phyloP scores from a whole-genome alignment of 2,888 invertebrate genomes.

The Clusia tigrina region DNA sequence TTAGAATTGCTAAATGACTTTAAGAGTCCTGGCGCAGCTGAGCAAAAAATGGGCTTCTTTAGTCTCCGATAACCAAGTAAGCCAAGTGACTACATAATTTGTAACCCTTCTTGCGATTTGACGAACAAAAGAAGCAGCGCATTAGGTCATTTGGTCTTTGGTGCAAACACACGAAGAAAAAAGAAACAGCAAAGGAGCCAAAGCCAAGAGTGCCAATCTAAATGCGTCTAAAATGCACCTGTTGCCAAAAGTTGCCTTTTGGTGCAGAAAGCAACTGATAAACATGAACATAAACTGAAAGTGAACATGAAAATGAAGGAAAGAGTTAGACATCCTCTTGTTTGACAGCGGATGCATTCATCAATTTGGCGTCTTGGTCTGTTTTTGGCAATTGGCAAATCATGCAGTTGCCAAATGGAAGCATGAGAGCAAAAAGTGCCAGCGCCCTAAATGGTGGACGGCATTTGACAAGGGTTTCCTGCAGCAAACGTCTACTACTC shows the following conservation, averaged over 20 bases:
- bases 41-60: slow-evolving; percentile 37
- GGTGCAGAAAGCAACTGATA: no score
- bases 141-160: slow-evolving; percentile 57
- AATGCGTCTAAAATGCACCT: slow-evolving; percentile 28
- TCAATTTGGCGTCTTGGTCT: slow-evolving; percentile 50
- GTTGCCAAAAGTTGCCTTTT: slow-evolving; percentile 10
- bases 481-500: no score
- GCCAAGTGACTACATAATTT: slow-evolving; percentile 21
- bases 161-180: slow-evolving; percentile 18
- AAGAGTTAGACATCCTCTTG: slow-evolving; percentile 19
- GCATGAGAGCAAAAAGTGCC: not conserved
- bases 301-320: slow-evolving; percentile 2
- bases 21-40: slow-evolving; percentile 10
- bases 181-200: not conserved
- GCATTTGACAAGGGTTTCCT: slow-evolving; percentile 26
- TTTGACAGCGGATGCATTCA: slow-evolving; percentile 52
- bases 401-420: slow-evolving; percentile 24
- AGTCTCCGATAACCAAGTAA: slow-evolving; percentile 35
- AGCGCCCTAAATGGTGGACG: not conserved
- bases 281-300: not conserved
- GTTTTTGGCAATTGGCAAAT: slow-evolving; percentile 32
- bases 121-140: no score
- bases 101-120: slow-evolving; percentile 15
- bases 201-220: not conserved
- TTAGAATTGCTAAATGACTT: slow-evolving; percentile 52